These are phyloP conservation scores for Phallusia fumigata DNA, from an alignment of 23 tunicate species.

Conservation along the genomic window DNA sequence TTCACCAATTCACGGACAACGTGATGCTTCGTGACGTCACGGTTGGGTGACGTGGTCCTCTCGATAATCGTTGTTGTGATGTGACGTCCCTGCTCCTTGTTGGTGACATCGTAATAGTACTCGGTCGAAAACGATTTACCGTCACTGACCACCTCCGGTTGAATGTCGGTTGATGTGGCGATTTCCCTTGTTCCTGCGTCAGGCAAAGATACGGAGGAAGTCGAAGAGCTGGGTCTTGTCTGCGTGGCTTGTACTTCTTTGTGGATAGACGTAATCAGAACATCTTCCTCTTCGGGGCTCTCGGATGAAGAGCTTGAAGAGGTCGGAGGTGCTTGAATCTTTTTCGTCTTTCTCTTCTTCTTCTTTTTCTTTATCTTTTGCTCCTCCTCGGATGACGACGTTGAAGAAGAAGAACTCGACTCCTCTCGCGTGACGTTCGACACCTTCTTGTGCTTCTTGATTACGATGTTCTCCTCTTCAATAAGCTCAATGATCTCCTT, in stretches of 20 bases:
- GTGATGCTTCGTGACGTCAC: slow-evolving; percentile 28
- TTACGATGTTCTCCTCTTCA: slow-evolving; percentile 41
- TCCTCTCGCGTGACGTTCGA: slow-evolving; percentile 11
- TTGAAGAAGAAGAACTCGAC: slow-evolving; percentile 11
- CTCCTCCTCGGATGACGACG: neutral
- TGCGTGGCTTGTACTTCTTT: neutral
- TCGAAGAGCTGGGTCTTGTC: neutral
- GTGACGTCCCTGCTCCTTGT: slow-evolving; percentile 23
- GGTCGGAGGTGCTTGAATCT: neutral
- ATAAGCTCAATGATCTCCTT: slow-evolving; percentile 42
- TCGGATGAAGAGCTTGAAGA: slow-evolving; percentile 13
- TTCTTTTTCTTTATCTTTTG: slow-evolving; percentile 19
- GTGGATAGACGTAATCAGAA: neutral
- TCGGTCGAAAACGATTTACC: slow-evolving; percentile 29
- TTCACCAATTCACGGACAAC: slow-evolving; percentile 29
- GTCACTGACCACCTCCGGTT: neutral
- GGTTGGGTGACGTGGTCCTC: slow-evolving; percentile 25
- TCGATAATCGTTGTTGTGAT: slow-evolving; percentile 33
- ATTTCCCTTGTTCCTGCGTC: slow-evolving; percentile 13
- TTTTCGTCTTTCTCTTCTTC: slow-evolving; percentile 12
- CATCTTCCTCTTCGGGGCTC: neutral
- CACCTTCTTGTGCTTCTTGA: slow-evolving; percentile 27
- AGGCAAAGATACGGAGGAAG: neutral
- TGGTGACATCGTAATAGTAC: slow-evolving; percentile 46
- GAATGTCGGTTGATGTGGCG: neutral